These are phyloP conservation scores for Eristalinus aeneus DNA, from an alignment of 2,888 invertebrate genomes.

Conservation along the genomic window DNA sequence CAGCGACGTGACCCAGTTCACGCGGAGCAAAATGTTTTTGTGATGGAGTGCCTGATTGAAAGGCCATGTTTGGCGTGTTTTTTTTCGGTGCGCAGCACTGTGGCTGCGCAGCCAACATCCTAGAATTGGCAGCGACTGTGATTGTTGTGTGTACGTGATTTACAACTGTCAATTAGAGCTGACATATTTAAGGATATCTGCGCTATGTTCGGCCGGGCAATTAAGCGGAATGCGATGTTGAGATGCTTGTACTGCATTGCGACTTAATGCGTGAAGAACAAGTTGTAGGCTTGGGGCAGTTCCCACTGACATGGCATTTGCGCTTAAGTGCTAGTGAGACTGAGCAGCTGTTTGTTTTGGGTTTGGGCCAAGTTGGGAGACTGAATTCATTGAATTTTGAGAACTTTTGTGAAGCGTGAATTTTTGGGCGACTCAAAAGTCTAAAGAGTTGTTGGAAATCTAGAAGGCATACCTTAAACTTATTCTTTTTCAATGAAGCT, in stretches of 20 bases:
- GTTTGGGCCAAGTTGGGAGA: too few relatives aligned
- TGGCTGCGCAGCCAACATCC: slow-evolving; percentile 35
- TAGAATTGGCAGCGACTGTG: slow-evolving; percentile 52
- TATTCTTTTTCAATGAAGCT: too few relatives aligned
- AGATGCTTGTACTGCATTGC: slow-evolving; percentile 17
- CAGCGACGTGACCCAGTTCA: slow-evolving; percentile 32
- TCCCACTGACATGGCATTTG: background rate
- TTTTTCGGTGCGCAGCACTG: slow-evolving; percentile 11
- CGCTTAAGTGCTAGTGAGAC: background rate
- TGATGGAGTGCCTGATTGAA: slow-evolving; percentile 28
- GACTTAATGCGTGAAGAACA: slow-evolving; percentile 13
- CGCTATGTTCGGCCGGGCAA: slow-evolving; percentile 54
- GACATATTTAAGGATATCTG: slow-evolving; percentile 57
- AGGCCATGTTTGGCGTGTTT: slow-evolving; percentile 25
- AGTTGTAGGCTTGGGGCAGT: background rate
- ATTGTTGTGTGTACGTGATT: slow-evolving; percentile 52
- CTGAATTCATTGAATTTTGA: too few relatives aligned
- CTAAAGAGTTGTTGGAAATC: too few relatives aligned
- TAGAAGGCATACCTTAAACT: too few relatives aligned
- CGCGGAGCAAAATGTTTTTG: background rate
- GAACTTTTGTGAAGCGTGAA: too few relatives aligned
- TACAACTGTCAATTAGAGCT: slow-evolving; percentile 69
- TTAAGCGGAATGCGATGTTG: slow-evolving; percentile 62
- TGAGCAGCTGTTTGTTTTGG: background rate
- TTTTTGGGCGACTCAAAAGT: too few relatives aligned